Percentiles rank a stretch among this genome's conserved stretches.
Conservation (phyloP, 2,888 invertebrate species). For the Allophyes oxyacanthae region DNA sequence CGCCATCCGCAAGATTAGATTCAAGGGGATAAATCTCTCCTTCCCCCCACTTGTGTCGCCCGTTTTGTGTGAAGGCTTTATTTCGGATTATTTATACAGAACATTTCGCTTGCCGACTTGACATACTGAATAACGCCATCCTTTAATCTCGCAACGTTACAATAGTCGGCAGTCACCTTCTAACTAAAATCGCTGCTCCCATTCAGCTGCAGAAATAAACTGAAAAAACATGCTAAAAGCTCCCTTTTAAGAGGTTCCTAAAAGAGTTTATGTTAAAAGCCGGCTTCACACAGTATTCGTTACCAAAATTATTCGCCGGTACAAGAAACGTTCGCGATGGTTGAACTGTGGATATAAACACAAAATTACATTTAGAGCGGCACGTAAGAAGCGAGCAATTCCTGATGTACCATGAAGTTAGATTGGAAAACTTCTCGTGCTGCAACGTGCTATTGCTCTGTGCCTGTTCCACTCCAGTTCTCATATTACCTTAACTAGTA, state of each 20-base stretch:
- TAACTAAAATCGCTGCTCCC: slow-evolving; percentile 48
- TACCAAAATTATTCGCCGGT: slow-evolving; percentile 52
- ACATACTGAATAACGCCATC: slow-evolving; percentile 76
- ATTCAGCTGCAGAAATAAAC: slow-evolving; percentile 43
- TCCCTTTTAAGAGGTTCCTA: slow-evolving; percentile 44
- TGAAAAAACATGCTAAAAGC: slow-evolving; percentile 53
- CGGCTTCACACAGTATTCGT: slow-evolving; percentile 53
- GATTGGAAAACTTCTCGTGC: slow-evolving; percentile 81
- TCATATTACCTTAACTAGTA: slow-evolving; percentile 62
- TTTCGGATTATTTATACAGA: slow-evolving; percentile 84
- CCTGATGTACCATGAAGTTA: slow-evolving; percentile 81
- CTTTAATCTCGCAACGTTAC: slow-evolving; percentile 71
- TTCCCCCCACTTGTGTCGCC: slow-evolving; percentile 78
- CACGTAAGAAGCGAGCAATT: slow-evolving; percentile 74
- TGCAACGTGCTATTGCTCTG: slow-evolving; percentile 75
- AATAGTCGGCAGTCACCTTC: slow-evolving; percentile 63
- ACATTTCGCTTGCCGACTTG: slow-evolving; percentile 76
- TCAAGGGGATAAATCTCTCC: slow-evolving; percentile 86
- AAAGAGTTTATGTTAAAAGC: slow-evolving; percentile 59
- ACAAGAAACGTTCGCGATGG: slow-evolving; percentile 46
- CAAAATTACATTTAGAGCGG: slow-evolving; percentile 70
- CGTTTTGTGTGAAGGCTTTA: slow-evolving; percentile 84
- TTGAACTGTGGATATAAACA: slow-evolving; percentile 56
- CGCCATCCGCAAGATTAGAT: slow-evolving; percentile 87
- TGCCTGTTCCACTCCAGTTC: slow-evolving; percentile 66